phyloP scores from a whole-genome alignment of 2,888 invertebrate genomes.

The Zaprionus bogoriensis region DNA sequence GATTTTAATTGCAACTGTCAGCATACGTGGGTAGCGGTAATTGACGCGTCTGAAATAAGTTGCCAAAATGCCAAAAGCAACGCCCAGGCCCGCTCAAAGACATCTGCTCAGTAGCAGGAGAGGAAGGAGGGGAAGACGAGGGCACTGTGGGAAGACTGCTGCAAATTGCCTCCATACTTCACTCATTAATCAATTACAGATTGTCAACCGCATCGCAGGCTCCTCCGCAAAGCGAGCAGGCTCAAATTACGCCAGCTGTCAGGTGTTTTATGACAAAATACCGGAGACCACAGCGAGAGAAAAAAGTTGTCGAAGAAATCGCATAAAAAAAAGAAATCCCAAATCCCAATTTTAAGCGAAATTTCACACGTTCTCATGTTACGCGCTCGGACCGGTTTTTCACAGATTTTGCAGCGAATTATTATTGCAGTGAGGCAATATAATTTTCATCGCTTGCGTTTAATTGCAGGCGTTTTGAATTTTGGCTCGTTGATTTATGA shows the following conservation, averaged over 20 bases:
- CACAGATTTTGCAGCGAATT: slow-evolving; percentile 25
- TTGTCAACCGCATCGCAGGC: slow-evolving; percentile 48
- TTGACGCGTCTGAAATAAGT: slow-evolving; percentile 60
- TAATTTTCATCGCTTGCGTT: slow-evolving; percentile 38
- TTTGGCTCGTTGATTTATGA: slow-evolving; percentile 29
- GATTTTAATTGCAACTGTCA: slow-evolving; percentile 74
- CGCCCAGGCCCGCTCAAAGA: slow-evolving; percentile 26
- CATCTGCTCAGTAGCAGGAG: background rate
- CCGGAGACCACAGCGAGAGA: slow-evolving; percentile 47
- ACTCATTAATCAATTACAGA: slow-evolving; percentile 53
- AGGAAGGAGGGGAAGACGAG: background rate
- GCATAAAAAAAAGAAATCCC: slow-evolving; percentile 3
- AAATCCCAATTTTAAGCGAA: slow-evolving; percentile 8
- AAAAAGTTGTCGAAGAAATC: slow-evolving; percentile 15
- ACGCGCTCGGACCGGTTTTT: slow-evolving; percentile 44
- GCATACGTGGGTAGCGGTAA: slow-evolving; percentile 68
- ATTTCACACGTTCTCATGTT: slow-evolving; percentile 52
- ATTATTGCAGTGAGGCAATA: too few relatives aligned
- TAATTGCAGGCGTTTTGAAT: slow-evolving; percentile 20
- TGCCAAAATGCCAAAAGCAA: slow-evolving; percentile 49
- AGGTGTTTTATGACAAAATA: slow-evolving; percentile 59
- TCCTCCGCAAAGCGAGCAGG: slow-evolving; percentile 19
- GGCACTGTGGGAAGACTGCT: background rate
- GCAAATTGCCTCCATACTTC: slow-evolving; percentile 8
- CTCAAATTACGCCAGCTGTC: slow-evolving; percentile 56